Conservation (phyloP, 2,888 invertebrate genomes). For the Leucozona laternaria region DNA sequence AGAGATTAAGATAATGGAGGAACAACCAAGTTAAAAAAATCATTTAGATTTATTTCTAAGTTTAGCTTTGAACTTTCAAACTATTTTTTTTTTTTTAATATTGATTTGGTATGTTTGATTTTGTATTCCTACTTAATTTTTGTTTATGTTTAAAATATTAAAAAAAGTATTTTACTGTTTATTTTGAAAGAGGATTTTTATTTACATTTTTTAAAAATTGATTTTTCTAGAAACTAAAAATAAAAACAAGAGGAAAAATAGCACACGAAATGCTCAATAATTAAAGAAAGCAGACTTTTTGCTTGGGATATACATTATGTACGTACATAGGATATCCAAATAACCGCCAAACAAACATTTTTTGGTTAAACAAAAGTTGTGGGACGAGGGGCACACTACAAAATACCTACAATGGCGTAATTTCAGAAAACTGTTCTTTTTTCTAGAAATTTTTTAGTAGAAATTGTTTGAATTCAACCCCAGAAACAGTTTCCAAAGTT, state of each 20-base stretch:
- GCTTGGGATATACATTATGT: too few species aligned
- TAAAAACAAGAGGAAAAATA: neutral
- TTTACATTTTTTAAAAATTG: neutral
- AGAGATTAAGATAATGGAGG: neutral
- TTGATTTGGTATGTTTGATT: neutral
- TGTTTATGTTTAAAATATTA: slow-evolving; percentile 1
- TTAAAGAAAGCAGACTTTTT: neutral
- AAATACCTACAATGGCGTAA: too few species aligned
- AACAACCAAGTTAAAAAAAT: neutral
- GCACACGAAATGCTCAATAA: neutral
- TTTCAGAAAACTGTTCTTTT: too few species aligned
- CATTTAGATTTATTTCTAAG: neutral
- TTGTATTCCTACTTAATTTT: slow-evolving; percentile 8
- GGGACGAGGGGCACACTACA: too few species aligned
- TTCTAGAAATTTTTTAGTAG: too few species aligned
- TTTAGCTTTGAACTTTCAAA: neutral
- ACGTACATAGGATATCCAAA: too few species aligned
- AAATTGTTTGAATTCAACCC: too few species aligned
- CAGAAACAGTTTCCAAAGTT: too few species aligned
- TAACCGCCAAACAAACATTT: too few species aligned
- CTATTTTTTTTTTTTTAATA: neutral
- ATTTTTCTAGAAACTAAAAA: neutral
- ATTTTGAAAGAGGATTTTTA: neutral
- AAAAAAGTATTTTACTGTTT: neutral
- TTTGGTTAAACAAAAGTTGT: too few species aligned